Evolutionary conservation across 2,113 vertebrate species (phyloP).

Genomic region (Mobula birostris): DNA sequence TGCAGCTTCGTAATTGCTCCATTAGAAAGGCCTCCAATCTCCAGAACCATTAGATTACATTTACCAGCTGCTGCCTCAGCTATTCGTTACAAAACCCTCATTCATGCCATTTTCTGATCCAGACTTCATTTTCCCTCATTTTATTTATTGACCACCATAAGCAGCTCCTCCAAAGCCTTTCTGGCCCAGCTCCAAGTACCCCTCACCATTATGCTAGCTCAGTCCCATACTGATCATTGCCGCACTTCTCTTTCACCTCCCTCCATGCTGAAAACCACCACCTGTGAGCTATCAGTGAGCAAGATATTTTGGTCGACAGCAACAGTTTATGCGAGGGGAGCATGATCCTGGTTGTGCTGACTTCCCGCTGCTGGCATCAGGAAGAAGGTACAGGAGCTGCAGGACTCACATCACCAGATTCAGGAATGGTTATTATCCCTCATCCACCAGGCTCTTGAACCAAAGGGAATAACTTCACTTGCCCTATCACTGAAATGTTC

Average conservation of each 20-base stretch:
- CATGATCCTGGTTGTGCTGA: no score
- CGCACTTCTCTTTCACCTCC: not conserved
- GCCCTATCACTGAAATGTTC: no score
- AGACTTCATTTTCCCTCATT: not conserved
- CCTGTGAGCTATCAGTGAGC: no score
- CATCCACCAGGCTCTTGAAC: no score
- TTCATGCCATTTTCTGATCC: not conserved
- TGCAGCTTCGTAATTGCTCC: not conserved
- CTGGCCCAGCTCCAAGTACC: not conserved
- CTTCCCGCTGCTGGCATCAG: no score
- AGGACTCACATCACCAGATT: no score
- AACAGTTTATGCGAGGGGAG: no score
- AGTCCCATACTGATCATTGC: not conserved
- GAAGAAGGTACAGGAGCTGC: no score
- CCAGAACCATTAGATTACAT: not conserved
- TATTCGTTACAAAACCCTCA: not conserved
- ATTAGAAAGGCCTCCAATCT: not conserved
- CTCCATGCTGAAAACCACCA: not conserved
- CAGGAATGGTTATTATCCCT: no score
- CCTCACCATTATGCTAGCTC: not conserved
- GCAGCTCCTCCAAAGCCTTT: not conserved
- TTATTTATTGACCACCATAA: not conserved
- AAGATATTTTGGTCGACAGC: no score
- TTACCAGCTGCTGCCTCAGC: not conserved
- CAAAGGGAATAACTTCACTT: no score